Conservation (phyloP, 2,797 vertebrate genomes). For the Sebastes flavidus region DNA sequence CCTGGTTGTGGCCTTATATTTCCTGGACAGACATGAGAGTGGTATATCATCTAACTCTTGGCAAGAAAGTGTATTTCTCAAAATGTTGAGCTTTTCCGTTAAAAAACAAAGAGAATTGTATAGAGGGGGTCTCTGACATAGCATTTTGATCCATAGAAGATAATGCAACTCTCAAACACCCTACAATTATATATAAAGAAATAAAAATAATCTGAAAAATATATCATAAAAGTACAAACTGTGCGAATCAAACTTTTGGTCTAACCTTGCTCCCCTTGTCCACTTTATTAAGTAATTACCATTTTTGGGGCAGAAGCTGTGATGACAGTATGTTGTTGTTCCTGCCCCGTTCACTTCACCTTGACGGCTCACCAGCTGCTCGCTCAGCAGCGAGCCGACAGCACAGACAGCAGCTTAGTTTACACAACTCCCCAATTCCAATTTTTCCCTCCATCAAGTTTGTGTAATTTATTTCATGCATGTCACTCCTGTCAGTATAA, state of each 20-base stretch:
- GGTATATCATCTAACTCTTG: too few relatives aligned
- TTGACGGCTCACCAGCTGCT: conserved; percentile 50
- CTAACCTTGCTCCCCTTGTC: not conserved
- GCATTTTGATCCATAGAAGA: not conserved
- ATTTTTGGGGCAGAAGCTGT: conserved; percentile 14
- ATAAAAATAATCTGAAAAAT: not conserved
- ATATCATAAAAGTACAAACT: not conserved
- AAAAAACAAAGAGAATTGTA: not conserved
- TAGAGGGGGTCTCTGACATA: not conserved
- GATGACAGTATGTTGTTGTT: conserved; percentile 51
- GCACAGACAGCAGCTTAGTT: conserved; percentile 50
- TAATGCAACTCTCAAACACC: not conserved
- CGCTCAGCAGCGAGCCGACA: conserved; percentile 42
- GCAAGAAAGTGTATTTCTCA: not conserved
- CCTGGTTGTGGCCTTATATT: not conserved
- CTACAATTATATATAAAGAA: not conserved
- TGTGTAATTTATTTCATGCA: conserved; percentile 52
- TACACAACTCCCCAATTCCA: conserved; percentile 48
- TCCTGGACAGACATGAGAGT: not conserved
- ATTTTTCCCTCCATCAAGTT: conserved; percentile 52
- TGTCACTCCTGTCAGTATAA: conserved; percentile 41
- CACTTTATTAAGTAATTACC: conserved; percentile 26
- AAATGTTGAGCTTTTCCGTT: not conserved
- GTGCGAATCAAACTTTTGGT: not conserved
- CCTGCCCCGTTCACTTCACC: conserved; percentile 49